Percentiles rank a stretch among this genome's conserved stretches.
Conservation (phyloP, 1,140 invertebrate genomes). For the Bradysia coprophila region DNA sequence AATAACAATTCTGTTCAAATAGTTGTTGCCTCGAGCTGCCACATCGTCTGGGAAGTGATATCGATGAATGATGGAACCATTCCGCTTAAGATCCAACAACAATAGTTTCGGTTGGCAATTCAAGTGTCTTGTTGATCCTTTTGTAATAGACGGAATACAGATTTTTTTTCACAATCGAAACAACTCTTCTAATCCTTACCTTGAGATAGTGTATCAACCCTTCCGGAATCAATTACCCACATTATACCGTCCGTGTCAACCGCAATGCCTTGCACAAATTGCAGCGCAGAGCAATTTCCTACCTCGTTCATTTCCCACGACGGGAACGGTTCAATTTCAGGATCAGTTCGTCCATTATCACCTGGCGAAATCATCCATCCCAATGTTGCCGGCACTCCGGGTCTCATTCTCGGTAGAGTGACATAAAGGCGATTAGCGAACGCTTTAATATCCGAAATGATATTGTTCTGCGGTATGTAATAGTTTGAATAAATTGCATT, state of each 20-base stretch:
- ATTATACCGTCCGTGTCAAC: slow-evolving; percentile 44
- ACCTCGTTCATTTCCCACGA: slow-evolving; percentile 42
- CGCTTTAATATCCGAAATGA: slow-evolving; percentile 6
- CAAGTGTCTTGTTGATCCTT: background rate
- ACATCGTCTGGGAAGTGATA: slow-evolving; percentile 34
- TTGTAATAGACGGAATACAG: background rate
- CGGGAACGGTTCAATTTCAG: slow-evolving; percentile 40
- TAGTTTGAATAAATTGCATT: slow-evolving; percentile 1
- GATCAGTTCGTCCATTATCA: slow-evolving; percentile 29
- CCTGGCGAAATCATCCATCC: slow-evolving; percentile 29
- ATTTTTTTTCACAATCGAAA: background rate
- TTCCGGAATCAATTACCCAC: slow-evolving; percentile 50
- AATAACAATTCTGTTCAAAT: slow-evolving; percentile 45
- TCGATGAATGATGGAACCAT: slow-evolving; percentile 28
- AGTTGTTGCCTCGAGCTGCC: slow-evolving; percentile 27
- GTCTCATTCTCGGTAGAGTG: slow-evolving; percentile 6
- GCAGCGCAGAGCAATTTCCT: slow-evolving; percentile 38
- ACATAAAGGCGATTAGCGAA: slow-evolving; percentile 6
- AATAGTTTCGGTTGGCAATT: slow-evolving; percentile 42
- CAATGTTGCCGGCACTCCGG: slow-evolving; percentile 44
- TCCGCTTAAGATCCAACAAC: slow-evolving; percentile 41
- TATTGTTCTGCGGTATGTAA: slow-evolving; percentile 3
- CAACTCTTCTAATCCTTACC: too few relatives aligned
- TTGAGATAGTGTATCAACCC: slow-evolving; percentile 17
- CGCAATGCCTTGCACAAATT: slow-evolving; percentile 50